Conservation (phyloP, 37 sponge, comb jelly and placozoan species). For the Diacarnus erythraeanus region DNA sequence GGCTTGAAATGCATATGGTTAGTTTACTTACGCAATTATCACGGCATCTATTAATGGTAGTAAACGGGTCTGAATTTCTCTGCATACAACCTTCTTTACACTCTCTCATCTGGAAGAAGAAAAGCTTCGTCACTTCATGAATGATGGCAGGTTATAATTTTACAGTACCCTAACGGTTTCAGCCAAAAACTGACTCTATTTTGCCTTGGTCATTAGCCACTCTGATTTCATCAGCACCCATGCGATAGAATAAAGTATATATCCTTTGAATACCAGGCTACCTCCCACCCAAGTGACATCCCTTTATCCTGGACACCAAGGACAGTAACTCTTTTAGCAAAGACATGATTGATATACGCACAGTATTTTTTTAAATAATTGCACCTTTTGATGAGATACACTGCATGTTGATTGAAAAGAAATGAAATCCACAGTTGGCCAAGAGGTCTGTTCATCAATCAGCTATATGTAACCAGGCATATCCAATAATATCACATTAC, state of each 20-base stretch:
- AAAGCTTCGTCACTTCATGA: too few relatives aligned
- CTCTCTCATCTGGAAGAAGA: slow-evolving; percentile 7
- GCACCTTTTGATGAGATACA: slow-evolving; percentile 24
- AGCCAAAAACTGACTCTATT: too few relatives aligned
- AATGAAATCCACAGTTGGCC: slow-evolving; percentile 12
- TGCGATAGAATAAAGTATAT: neutral
- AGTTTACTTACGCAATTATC: slow-evolving; percentile 24
- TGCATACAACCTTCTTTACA: slow-evolving; percentile 13
- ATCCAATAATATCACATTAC: neutral
- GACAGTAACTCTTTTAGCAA: too few relatives aligned
- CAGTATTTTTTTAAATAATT: too few relatives aligned
- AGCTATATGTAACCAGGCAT: neutral
- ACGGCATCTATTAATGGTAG: slow-evolving; percentile 14
- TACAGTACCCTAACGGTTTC: too few relatives aligned
- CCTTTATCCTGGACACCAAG: too few relatives aligned
- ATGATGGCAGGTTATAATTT: too few relatives aligned
- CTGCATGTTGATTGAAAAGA: neutral
- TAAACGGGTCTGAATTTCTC: neutral
- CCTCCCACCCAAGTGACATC: too few relatives aligned
- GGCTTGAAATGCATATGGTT: too few relatives aligned
- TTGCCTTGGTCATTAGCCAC: neutral
- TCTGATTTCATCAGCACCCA: neutral
- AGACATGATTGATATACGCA: too few relatives aligned
- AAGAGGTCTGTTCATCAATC: neutral
- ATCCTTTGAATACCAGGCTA: too few relatives aligned